Conservation (phyloP, 2,113 vertebrate genomes). For the Dinomys branickii region DNA sequence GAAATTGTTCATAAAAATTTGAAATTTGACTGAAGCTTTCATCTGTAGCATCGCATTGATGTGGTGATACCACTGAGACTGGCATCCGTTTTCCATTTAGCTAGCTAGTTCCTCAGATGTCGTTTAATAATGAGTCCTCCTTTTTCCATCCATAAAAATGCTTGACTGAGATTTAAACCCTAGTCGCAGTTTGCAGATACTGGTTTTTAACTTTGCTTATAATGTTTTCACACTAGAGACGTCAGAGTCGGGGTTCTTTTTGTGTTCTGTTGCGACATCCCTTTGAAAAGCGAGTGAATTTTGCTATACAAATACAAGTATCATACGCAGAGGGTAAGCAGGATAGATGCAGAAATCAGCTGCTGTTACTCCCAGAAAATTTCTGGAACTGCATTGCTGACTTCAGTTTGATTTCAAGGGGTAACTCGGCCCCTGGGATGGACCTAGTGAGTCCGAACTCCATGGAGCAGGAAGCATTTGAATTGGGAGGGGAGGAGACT, state of each 20-base stretch:
- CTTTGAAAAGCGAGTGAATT: neutral
- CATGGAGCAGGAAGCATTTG: neutral
- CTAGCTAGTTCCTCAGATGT: neutral
- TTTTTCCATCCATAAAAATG: neutral
- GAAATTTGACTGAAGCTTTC: neutral
- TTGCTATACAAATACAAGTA: neutral
- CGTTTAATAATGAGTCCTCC: neutral
- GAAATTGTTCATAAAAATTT: neutral
- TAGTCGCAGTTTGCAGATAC: neutral
- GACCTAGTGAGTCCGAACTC: neutral
- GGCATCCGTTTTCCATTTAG: neutral
- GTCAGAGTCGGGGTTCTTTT: neutral
- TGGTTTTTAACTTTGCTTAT: conserved; percentile 26
- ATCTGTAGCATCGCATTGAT: neutral
- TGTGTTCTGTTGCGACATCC: neutral
- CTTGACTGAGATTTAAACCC: neutral
- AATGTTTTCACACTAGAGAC: neutral
- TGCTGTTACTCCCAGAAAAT: neutral
- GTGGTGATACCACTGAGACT: neutral
- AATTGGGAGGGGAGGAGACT: neutral
- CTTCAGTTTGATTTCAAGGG: neutral
- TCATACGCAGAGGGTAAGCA: accelerated
- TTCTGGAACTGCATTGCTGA: neutral
- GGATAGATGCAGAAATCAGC: neutral
- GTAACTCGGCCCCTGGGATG: neutral